Evolutionary conservation across 2,113 vertebrate genomes (phyloP).

Genomic region (Pygoscelis adeliae): DNA sequence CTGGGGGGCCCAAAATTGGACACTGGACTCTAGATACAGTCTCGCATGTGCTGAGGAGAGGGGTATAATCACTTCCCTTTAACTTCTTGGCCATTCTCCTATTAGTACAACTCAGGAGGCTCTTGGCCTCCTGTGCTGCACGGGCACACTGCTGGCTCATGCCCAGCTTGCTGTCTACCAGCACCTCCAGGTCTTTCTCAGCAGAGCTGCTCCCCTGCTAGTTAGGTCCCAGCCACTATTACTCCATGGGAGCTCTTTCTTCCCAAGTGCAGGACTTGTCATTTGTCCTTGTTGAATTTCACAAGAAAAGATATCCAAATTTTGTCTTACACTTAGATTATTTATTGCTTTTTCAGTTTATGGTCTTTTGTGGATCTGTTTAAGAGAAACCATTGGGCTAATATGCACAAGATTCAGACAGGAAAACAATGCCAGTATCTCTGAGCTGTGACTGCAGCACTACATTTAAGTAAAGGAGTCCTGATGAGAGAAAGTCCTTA

Average conservation of each 20-base stretch:
- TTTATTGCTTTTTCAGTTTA: background rate
- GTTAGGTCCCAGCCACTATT: background rate
- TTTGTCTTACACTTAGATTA: background rate
- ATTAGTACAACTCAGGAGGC: background rate
- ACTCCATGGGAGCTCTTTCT: background rate
- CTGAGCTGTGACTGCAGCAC: background rate
- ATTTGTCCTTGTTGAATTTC: background rate
- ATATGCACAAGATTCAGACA: background rate
- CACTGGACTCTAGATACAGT: background rate
- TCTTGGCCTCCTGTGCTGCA: background rate
- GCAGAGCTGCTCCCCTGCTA: background rate
- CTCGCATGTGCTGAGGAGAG: background rate
- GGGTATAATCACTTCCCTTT: background rate
- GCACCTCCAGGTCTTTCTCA: background rate
- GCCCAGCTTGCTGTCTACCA: background rate
- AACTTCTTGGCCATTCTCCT: background rate
- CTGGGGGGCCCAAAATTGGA: background rate
- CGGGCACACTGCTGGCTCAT: background rate
- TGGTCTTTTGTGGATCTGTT: background rate
- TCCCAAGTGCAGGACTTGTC: background rate
- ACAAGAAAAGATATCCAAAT: background rate
- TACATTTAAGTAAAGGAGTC: background rate
- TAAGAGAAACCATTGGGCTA: background rate
- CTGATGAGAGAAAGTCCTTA: background rate
- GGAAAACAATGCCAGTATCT: background rate